Evolutionary conservation across 1,140 invertebrate genomes (phyloP), one percentile per base, ranked within the genome.

Genomic region (Drosophila paulistorum): DNA sequence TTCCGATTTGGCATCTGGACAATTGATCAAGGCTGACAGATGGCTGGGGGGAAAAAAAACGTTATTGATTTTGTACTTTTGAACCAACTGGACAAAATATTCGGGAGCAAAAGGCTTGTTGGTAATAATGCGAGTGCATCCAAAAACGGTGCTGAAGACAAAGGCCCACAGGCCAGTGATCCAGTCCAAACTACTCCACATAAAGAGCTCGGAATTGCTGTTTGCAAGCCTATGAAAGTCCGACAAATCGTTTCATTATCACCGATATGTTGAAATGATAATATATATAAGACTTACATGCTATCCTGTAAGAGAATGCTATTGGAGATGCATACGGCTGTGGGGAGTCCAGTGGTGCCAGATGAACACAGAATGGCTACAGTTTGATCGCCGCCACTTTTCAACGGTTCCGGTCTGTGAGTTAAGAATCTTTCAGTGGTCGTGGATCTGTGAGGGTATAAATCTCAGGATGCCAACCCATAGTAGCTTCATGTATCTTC

Each of bases 301-400:
- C 61, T 72, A 0, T 81, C 78, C 62, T 75, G 74, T n/a, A 89
- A 71, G 6, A 89, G 60, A 7, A 71, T 84, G 37, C 69, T 78
- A 48, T 96, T 96, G 1, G 96, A 95, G 5, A 97, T 91, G 91
- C 95, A 94, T 0, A 96, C 96, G 17, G 96, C 96, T 92, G 97
- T 97, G 1, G 96, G 96, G 35, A 95, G 81, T 61, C 96, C 96
- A 48, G 96, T 97, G 3, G 96, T 97, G 11, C 96, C 96, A 65
- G 95, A 96, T 0, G 96, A 94, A 58, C 85, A 93, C 0, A 93
- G 66, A 45, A 94, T 92, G 3, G 90, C 76, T 14, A 89, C 77
- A 5, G 86, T 90, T 68, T 91, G 83, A 14, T 90, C 83, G 0
- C 76, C 77, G 0, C 87, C 90, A 2, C 48, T 59, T 35, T 67